A percentile compares a stretch with the other conserved stretches of the same genome.
Conservation (phyloP, 2,113 vertebrate species). For the Mus pahari region DNA sequence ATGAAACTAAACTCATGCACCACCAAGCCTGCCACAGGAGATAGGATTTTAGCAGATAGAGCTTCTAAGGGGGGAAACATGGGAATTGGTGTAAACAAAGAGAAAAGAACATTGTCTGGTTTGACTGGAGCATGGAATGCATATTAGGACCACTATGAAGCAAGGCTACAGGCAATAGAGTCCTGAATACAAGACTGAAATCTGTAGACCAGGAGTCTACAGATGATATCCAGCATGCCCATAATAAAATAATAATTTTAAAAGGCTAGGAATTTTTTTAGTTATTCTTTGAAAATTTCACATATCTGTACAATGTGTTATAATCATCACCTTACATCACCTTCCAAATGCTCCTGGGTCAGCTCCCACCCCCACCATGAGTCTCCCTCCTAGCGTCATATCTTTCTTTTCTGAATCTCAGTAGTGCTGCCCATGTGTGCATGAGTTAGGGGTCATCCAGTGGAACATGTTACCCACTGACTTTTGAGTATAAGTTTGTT, state of each 20-base stretch:
- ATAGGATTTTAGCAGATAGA: neutral
- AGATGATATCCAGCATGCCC: neutral
- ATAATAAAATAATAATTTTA: neutral
- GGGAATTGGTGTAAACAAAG: neutral
- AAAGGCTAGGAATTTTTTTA: neutral
- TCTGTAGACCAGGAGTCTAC: neutral
- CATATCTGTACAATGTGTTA: neutral
- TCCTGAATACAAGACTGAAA: constrained; percentile 11
- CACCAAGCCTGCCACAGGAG: neutral
- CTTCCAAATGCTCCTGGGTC: neutral
- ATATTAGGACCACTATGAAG: neutral
- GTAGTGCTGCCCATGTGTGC: neutral
- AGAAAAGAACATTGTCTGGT: neutral
- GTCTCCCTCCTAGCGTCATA: neutral
- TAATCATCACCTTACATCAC: neutral
- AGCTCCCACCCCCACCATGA: neutral
- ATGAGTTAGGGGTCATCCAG: neutral
- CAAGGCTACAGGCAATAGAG: neutral
- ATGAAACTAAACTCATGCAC: neutral
- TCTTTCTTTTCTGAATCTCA: neutral
- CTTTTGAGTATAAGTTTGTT: neutral
- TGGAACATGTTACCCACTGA: neutral
- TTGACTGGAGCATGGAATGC: neutral
- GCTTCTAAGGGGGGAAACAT: neutral
- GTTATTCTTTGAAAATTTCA: neutral